Conservation (phyloP, 2,113 vertebrate species). For the Neotragus moschatus region DNA sequence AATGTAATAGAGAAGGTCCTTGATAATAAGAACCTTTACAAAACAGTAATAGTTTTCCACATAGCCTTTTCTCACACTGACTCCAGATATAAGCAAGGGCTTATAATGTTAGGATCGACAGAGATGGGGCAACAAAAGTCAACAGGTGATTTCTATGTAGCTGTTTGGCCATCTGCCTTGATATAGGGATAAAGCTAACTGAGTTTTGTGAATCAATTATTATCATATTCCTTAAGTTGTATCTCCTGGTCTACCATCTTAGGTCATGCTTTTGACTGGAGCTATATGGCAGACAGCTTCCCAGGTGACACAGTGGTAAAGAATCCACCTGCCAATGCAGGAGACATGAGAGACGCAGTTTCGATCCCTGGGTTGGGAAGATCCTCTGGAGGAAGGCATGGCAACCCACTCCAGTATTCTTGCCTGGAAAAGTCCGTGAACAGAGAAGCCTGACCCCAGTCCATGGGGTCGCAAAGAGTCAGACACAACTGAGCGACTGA, state of each 20-base stretch:
- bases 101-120: background rate
- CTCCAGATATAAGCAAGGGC: background rate
- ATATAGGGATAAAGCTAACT: background rate
- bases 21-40: background rate
- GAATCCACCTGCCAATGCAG: background rate
- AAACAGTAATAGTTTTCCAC: background rate
- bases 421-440: background rate
- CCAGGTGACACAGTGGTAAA: background rate
- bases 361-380: background rate
- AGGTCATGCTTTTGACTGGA: background rate
- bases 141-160: background rate
- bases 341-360: background rate
- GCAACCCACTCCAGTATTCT: background rate
- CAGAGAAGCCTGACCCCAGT: background rate
- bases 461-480: background rate
- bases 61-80: background rate
- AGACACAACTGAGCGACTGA: accelerated
- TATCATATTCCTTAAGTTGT: background rate
- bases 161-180: background rate
- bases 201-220: background rate
- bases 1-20: background rate
- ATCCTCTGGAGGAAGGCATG: background rate
- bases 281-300: background rate
- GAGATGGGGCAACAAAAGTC: background rate
- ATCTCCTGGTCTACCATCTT: background rate